Percentiles rank a stretch among this genome's conserved stretches.
These are phyloP conservation scores for Drosophila melanosoma DNA, from an alignment of 2,888 invertebrate species.

Conservation along the genomic window DNA sequence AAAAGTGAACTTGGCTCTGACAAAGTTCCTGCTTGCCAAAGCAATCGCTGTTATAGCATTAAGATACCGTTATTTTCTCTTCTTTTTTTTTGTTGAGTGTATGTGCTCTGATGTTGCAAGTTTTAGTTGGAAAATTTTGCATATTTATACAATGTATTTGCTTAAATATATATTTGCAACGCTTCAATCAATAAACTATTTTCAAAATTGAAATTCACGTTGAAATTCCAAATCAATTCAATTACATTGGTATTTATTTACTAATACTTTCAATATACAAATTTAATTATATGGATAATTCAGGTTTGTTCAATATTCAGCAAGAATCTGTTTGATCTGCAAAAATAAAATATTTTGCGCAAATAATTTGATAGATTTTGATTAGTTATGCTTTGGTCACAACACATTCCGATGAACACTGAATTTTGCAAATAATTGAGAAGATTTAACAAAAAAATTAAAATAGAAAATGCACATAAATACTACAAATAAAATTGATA, in stretches of 20 bases:
- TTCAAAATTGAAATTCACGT: slow-evolving; percentile 4
- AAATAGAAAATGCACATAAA: background rate
- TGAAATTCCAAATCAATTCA: background rate
- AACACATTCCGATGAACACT: background rate
- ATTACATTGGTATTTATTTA: background rate
- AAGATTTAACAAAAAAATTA: background rate
- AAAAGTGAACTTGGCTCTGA: slow-evolving; percentile 33
- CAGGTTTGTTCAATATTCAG: background rate
- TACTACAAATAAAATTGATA: background rate
- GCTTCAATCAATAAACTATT: slow-evolving; percentile 1
- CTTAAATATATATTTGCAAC: background rate
- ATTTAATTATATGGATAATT: background rate
- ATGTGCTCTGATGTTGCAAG: slow-evolving; percentile 11
- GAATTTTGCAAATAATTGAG: background rate
- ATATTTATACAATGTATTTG: background rate
- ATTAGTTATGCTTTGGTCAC: background rate
- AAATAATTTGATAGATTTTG: background rate
- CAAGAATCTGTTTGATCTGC: background rate
- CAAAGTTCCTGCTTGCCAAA: slow-evolving; percentile 40
- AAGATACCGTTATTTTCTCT: background rate
- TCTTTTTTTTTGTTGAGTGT: slow-evolving; percentile 11
- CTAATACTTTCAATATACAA: background rate
- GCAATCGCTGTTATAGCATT: slow-evolving; percentile 31
- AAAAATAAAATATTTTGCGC: background rate
- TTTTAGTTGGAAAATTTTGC: slow-evolving; percentile 2